phyloP scores from a whole-genome alignment of 2,797 vertebrate genomes.

The Vespertilio murinus region DNA sequence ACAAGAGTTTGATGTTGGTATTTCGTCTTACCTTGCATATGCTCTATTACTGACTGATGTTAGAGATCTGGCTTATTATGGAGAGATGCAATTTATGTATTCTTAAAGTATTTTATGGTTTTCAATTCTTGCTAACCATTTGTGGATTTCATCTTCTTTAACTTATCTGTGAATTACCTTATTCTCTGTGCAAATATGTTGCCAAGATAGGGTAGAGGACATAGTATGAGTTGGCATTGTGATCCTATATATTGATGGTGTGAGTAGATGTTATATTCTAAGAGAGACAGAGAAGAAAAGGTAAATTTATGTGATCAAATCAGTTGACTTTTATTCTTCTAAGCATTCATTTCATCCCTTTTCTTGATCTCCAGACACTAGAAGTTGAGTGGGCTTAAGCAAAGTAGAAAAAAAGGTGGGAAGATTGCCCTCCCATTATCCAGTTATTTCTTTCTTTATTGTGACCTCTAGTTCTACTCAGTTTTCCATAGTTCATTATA shows the following conservation, averaged over 20 bases:
- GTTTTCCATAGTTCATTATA: slow-evolving; percentile 4
- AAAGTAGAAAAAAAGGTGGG: background rate
- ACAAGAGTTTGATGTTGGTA: background rate
- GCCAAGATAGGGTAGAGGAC: background rate
- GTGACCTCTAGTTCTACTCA: background rate
- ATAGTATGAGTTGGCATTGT: background rate
- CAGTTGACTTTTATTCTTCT: background rate
- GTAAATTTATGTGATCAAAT: background rate
- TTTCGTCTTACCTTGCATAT: background rate
- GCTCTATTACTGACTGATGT: background rate
- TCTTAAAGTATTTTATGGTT: background rate
- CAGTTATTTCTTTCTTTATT: background rate
- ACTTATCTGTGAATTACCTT: background rate
- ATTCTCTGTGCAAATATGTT: background rate
- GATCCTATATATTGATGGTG: background rate
- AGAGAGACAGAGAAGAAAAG: background rate
- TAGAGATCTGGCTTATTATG: background rate
- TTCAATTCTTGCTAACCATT: background rate
- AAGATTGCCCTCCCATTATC: background rate
- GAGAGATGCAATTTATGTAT: background rate
- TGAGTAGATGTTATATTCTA: background rate
- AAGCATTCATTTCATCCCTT: background rate
- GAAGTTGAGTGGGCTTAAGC: background rate
- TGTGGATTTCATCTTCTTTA: background rate
- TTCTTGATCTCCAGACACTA: no score